Base-by-base conservation (phyloP, 2,113 vertebrate genomes). In the Macquaria australasica region DNA sequence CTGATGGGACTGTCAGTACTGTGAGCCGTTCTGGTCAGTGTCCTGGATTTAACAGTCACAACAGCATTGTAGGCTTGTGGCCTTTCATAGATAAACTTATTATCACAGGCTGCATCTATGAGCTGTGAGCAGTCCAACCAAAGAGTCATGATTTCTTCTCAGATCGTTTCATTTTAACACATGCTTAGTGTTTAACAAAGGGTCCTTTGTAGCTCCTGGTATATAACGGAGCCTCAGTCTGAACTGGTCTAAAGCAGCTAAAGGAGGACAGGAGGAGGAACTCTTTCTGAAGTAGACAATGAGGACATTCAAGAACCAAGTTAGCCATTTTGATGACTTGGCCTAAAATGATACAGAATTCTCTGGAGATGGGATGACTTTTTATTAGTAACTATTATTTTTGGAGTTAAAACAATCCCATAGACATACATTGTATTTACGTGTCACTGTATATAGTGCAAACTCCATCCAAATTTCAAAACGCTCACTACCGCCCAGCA, bases 131-230 rank as follows among this genome's bases (percentile, higher is more conserved):
- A 73, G 71, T 3, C 15, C n/a, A 28, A 15, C 6, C 14, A 34
- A 25, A 56, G 14, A 21, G 5, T 31, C 41, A 9, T 15, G 23
- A 0, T 63, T 21, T 56, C 20, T 18, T 12, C 3, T 62, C 25
- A 56, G 18, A 77, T 23, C 16, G 43, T 23, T 45, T 11, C 28
- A 55, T 8, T 51, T 16, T 6, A 1, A 34, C 25, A 8, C 48
- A 58, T 25, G 70, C 50, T 56, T 56, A 0, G 37, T 37, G 39
- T 73, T 60, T 5, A n/a, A 73, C 60, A 84, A 79, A 59, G n/a
- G 60, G 1, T 60, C 12, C 62, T 73, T 51, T 84, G 67, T 64
- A 37, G 43, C 67, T 34, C 0, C 66, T 21, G 20, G 15, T 28
- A 39, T 1, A 59, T 16, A 55, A 55, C 12, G 3, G 25, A 66